These are phyloP conservation scores for Falco concolor DNA, from an alignment of 2,797 vertebrate species.

Conservation along the genomic window DNA sequence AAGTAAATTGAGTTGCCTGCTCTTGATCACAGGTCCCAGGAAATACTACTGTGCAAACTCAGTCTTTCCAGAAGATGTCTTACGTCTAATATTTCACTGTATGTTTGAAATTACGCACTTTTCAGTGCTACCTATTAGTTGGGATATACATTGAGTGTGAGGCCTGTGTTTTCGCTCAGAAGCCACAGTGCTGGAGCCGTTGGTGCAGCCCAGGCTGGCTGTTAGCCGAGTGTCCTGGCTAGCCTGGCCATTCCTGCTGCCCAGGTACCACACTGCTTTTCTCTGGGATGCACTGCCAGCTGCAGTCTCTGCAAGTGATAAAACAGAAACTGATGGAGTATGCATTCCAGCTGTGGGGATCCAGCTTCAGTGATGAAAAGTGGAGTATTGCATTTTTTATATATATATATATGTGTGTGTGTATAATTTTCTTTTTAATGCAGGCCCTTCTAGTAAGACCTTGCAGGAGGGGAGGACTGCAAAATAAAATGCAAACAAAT, in stretches of 20 bases:
- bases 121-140: neutral
- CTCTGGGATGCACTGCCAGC: neutral
- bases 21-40: neutral
- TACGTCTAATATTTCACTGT: no score
- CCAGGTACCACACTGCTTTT: no score
- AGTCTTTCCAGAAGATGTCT: neutral
- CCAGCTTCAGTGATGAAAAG: neutral
- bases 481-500: neutral
- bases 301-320: neutral
- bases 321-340: neutral
- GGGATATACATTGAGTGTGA: rapidly evolving
- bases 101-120: rapidly evolving
- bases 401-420: no score
- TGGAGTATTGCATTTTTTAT: neutral
- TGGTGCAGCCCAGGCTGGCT: neutral
- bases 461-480: neutral
- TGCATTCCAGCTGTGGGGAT: neutral
- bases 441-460: neutral
- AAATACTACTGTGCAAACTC: neutral
- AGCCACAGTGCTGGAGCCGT: rapidly evolving
- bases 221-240: no score
- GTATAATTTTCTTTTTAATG: neutral
- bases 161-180: rapidly evolving
- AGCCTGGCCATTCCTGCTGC: neutral
- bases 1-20: rapidly evolving